Evolutionary conservation across 2,888 invertebrate species (phyloP), one percentile per base, ranked within the genome.

Genomic region (Apotomis betuletana): DNA sequence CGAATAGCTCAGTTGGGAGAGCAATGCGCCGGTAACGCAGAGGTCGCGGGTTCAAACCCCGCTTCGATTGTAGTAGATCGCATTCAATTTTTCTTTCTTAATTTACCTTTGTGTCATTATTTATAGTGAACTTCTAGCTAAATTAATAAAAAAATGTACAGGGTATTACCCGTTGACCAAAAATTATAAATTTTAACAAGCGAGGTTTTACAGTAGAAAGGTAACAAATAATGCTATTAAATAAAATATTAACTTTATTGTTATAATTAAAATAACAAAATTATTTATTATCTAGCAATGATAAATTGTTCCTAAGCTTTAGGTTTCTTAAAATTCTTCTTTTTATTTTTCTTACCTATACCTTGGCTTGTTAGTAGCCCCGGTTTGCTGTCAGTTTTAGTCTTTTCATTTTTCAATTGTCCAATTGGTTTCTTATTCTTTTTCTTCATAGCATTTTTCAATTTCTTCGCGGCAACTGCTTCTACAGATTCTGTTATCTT

Each of bases 401-500:
- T 77, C 76, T 84, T 85, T 63, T 82, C 83, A 41, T 75, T 77
- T 70, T 85, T 87, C 27, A 90, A 67, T 72, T 88, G 83, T 61
- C 92, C 92, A 75, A 92, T 88, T 78, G 86, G 81, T 74, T 91
- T 90, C 72, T 88, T 88, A 27, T 71, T 62, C 61, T 88, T 85
- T 75, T 89, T 90, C 71, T 89, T 89, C 8, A 83, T 77, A 74
- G 87, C 83, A 46, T 87, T 88, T 80, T 91, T 92, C 4, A 92
- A 74, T 77, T 90, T 90, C 70, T 85, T 87, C 4, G 91, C 83
- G 55, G 82, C 87, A 68, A 79, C 82, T 5, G 83, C 80, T 79
- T 87, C 85, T 0, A 87, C 63, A 44, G 83, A 81, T 64, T 87
- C 86, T 10, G 88, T 83, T 5, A 91, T 78, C 80, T 77, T 78